These are phyloP conservation scores for Chalcis sispes DNA, from an alignment of 2,888 invertebrate species.

Conservation along the genomic window DNA sequence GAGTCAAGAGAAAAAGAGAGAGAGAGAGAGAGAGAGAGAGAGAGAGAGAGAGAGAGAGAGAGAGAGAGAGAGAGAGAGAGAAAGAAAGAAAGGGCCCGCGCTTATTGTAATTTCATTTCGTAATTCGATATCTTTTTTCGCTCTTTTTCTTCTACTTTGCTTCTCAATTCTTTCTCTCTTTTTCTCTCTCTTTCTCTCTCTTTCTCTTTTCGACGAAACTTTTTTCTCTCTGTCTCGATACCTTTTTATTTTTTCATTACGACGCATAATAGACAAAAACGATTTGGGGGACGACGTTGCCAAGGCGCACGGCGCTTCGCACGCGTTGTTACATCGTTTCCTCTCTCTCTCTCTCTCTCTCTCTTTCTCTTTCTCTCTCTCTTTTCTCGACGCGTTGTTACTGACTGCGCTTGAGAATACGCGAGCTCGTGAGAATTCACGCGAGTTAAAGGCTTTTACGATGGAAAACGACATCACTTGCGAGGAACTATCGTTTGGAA, in stretches of 20 bases:
- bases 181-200: constrained; percentile 51
- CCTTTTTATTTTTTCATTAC: not conserved
- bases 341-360: constrained; percentile 56
- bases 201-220: constrained; percentile 49
- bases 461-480: no score
- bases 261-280: no score
- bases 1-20: no score
- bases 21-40: constrained; percentile 1
- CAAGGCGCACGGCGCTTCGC: no score
- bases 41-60: constrained; percentile 14
- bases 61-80: constrained; percentile 16
- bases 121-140: constrained; percentile 64
- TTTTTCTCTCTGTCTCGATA: no score
- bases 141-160: constrained; percentile 53
- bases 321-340: no score
- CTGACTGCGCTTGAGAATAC: constrained; percentile 48
- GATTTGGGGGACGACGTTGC: no score
- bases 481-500: no score
- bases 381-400: not conserved
- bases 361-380: constrained; percentile 13
- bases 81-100: constrained; percentile 35
- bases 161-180: no score
- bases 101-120: constrained; percentile 71
- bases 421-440: not conserved
- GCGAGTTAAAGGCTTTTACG: constrained; percentile 1